These are phyloP conservation scores for Heteronetta atricapilla DNA, from an alignment of 2,113 vertebrate species.

Conservation along the genomic window DNA sequence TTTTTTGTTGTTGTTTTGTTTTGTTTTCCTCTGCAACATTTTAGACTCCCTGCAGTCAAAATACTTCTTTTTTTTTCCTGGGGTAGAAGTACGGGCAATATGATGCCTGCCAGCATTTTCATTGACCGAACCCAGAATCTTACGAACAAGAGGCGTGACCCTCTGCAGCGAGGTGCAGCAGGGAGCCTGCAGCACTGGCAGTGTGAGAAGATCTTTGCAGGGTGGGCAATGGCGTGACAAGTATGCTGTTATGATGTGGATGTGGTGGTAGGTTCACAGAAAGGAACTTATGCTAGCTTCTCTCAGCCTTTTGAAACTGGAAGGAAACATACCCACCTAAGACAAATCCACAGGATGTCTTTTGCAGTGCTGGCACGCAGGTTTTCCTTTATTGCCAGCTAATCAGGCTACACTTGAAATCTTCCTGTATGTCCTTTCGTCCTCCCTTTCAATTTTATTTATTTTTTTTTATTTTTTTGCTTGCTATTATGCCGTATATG, in stretches of 20 bases:
- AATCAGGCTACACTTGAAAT: background rate
- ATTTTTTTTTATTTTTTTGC: background rate
- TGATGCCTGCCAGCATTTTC: background rate
- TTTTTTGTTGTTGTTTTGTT: too few relatives aligned
- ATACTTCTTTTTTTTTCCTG: background rate
- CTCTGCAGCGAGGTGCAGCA: background rate
- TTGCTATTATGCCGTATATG: background rate
- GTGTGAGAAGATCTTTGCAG: background rate
- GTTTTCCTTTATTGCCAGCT: background rate
- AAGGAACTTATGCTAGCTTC: background rate
- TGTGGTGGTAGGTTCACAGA: background rate
- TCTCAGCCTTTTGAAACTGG: background rate
- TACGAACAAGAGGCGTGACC: fast-evolving
- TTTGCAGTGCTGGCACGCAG: background rate
- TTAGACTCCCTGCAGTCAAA: background rate
- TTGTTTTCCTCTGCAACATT: background rate
- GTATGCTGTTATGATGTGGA: background rate
- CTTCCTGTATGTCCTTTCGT: background rate
- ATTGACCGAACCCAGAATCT: background rate
- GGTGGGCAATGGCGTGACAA: background rate
- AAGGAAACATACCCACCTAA: background rate
- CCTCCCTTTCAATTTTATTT: background rate
- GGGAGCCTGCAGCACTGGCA: background rate
- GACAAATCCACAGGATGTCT: background rate
- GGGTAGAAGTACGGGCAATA: background rate